Percentiles rank a stretch among this genome's conserved stretches.
Conservation (phyloP, 2,888 invertebrate genomes). For the Blera fallax region DNA sequence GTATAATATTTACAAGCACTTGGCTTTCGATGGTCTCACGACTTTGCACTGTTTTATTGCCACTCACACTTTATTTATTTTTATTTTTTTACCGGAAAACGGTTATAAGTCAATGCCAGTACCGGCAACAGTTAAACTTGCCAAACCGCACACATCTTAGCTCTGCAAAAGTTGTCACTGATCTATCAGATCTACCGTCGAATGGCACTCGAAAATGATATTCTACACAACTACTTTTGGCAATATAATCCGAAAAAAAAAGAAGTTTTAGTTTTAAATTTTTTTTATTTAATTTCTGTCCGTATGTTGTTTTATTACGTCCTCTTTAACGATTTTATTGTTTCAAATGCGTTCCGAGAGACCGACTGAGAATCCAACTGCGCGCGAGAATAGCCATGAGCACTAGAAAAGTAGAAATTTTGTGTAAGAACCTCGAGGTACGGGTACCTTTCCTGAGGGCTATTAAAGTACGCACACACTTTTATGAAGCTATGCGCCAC, state of each 20-base stretch:
- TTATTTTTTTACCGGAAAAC: constrained; percentile 4
- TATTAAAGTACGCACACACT: constrained; percentile 48
- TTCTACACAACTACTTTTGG: constrained; percentile 2
- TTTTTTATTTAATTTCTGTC: neutral
- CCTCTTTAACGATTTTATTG: constrained; percentile 11
- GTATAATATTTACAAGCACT: constrained; percentile 11
- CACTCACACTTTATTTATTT: constrained; percentile 11
- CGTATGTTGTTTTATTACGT: neutral
- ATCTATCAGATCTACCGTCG: constrained; percentile 11
- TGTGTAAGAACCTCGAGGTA: constrained; percentile 31
- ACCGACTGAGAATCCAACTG: constrained; percentile 23
- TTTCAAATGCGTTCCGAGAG: constrained; percentile 33
- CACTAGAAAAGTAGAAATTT: constrained; percentile 39
- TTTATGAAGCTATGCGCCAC: constrained; percentile 31
- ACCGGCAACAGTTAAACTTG: constrained; percentile 39
- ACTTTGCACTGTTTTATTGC: neutral
- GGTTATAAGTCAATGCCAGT: constrained; percentile 7
- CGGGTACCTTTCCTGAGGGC: constrained; percentile 32
- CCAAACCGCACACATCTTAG: constrained; percentile 28
- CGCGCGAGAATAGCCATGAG: constrained; percentile 32
- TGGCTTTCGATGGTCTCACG: neutral
- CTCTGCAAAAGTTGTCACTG: constrained; percentile 38
- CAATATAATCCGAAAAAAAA: constrained; percentile 27
- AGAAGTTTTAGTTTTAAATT: neutral
- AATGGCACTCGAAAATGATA: neutral